These are phyloP conservation scores for Anisognathus igniventris DNA, from an alignment of 2,797 vertebrate species.

Conservation along the genomic window DNA sequence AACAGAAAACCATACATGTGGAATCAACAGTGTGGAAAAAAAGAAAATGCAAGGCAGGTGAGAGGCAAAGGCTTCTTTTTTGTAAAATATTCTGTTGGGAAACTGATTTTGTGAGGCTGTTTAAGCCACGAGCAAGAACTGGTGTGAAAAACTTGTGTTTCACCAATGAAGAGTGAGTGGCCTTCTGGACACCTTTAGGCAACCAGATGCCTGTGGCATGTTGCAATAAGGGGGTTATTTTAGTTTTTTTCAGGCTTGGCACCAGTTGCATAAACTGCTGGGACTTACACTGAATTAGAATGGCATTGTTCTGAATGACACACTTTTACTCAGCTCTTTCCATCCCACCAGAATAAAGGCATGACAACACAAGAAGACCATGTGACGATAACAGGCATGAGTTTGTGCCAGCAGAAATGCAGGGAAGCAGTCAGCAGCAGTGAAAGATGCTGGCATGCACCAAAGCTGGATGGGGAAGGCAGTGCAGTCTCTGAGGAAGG, in stretches of 20 bases:
- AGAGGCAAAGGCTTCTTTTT: not conserved
- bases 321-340: not conserved
- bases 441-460: not conserved
- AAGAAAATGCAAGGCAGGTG: not conserved
- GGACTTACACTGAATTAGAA: not conserved
- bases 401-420: not conserved
- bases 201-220: not conserved
- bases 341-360: not conserved
- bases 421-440: not conserved
- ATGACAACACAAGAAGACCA: not conserved
- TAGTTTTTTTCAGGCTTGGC: not conserved
- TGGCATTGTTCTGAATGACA: not conserved
- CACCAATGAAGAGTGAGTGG: fast-evolving
- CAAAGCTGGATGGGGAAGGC: not conserved
- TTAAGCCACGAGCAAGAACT: not conserved
- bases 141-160: not conserved
- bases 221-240: not conserved
- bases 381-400: not conserved
- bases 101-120: not conserved
- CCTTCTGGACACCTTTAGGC: not conserved
- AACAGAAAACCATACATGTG: not conserved
- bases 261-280: not conserved
- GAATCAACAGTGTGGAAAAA: not conserved
- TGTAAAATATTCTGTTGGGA: not conserved
- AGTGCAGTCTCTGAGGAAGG: not conserved